Conservation (phyloP, 2,888 invertebrate genomes). For the Strigamia transsilvanica region DNA sequence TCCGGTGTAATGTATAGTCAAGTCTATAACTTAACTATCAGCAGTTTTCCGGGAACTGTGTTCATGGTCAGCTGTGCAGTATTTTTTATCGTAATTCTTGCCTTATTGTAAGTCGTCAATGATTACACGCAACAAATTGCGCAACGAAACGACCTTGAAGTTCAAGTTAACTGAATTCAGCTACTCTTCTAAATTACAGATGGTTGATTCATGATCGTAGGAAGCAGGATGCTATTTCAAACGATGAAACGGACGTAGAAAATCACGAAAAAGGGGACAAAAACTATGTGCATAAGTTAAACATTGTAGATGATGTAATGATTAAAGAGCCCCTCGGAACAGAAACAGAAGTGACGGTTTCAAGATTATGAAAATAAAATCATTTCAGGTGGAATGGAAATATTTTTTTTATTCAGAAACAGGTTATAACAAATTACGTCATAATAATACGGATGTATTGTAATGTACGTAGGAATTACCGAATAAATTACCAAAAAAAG, state of each 20-base stretch:
- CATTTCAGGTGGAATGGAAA: background rate
- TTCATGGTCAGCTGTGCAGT: conserved; percentile 40
- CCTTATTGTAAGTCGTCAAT: conserved; percentile 46
- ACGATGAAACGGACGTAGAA: background rate
- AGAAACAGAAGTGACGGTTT: background rate
- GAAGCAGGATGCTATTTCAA: conserved; percentile 37
- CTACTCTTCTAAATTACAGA: background rate
- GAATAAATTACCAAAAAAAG: background rate
- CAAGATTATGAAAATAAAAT: background rate
- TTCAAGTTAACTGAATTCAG: background rate
- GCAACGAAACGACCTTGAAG: background rate
- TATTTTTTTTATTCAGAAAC: conserved; percentile 30
- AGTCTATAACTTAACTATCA: conserved; percentile 51
- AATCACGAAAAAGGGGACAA: background rate
- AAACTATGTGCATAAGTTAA: background rate
- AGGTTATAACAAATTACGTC: conserved; percentile 25
- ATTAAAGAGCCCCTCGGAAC: background rate
- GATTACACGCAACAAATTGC: too few relatives aligned
- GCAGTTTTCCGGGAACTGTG: conserved; percentile 38
- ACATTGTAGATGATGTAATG: background rate
- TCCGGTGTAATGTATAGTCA: conserved; percentile 54
- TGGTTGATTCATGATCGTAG: background rate
- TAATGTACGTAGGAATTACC: background rate
- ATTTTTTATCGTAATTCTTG: conserved; percentile 1
- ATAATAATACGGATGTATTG: background rate